These are phyloP conservation scores for Heliothis peltigera DNA, from an alignment of 2,888 invertebrate species.

Conservation along the genomic window DNA sequence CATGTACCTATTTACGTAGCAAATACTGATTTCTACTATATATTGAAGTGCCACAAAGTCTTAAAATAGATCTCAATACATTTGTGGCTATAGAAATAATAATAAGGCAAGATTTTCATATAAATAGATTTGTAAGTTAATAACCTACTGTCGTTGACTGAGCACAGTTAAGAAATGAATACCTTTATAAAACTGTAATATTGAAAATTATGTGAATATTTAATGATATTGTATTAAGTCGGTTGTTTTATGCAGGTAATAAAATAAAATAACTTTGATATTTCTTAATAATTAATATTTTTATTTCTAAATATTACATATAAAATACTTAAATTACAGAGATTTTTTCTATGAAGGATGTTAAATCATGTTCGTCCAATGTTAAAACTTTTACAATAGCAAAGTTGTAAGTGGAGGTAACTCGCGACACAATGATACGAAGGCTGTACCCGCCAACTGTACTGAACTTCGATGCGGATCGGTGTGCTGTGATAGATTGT, in stretches of 20 bases:
- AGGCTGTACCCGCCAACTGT: slow-evolving; percentile 22
- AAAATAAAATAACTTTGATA: slow-evolving; percentile 59
- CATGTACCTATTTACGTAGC: too few species aligned
- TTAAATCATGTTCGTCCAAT: slow-evolving; percentile 32
- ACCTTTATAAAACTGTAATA: slow-evolving; percentile 13
- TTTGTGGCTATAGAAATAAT: neutral
- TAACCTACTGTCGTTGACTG: slow-evolving; percentile 28
- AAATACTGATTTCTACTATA: too few species aligned
- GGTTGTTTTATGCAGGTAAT: slow-evolving; percentile 37
- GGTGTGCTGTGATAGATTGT: slow-evolving; percentile 13
- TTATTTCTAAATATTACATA: slow-evolving; percentile 79
- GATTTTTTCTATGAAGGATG: slow-evolving; percentile 49
- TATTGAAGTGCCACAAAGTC: too few species aligned
- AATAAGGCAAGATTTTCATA: neutral
- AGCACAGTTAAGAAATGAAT: slow-evolving; percentile 26
- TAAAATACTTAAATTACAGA: slow-evolving; percentile 73
- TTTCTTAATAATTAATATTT: slow-evolving; percentile 65
- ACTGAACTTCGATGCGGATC: slow-evolving; percentile 1
- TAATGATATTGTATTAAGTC: slow-evolving; percentile 21
- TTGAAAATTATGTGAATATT: slow-evolving; percentile 32
- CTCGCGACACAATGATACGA: slow-evolving; percentile 13
- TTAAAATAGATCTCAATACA: too few species aligned
- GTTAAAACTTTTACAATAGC: slow-evolving; percentile 39
- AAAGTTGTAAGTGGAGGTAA: slow-evolving; percentile 43
- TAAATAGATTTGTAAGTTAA: slow-evolving; percentile 11